Evolutionary conservation across 1,140 invertebrate genomes (phyloP).

Genomic region (Eupeodes corollae): DNA sequence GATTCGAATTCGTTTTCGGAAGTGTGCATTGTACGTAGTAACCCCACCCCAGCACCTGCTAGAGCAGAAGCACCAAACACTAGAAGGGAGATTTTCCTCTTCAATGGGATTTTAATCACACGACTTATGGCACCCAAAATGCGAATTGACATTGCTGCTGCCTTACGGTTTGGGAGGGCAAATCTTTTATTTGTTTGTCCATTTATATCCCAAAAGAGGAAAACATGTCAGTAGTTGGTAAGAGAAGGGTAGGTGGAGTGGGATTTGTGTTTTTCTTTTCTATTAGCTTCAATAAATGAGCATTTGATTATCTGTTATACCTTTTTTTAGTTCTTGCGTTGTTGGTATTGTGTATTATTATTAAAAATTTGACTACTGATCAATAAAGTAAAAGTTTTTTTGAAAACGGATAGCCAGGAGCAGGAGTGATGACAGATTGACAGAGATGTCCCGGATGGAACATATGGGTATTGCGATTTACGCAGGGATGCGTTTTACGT

Average conservation of each 20-base stretch:
- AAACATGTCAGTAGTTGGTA: constrained; percentile 25
- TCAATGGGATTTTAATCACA: constrained; percentile 38
- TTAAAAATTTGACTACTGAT: too few species aligned
- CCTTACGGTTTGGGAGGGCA: neutral
- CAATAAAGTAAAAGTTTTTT: too few species aligned
- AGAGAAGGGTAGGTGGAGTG: neutral
- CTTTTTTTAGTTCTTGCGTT: too few species aligned
- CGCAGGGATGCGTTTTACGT: too few species aligned
- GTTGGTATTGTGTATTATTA: too few species aligned
- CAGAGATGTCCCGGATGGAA: too few species aligned
- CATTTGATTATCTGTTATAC: constrained; percentile 18
- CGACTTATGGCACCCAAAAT: constrained; percentile 37
- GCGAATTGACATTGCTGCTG: constrained; percentile 28
- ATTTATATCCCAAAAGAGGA: constrained; percentile 9
- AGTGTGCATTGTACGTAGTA: neutral
- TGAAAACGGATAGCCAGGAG: too few species aligned
- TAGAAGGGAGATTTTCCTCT: constrained; percentile 22
- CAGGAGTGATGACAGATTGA: too few species aligned
- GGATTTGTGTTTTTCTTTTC: constrained; percentile 21
- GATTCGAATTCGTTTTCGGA: too few species aligned
- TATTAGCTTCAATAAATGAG: constrained; percentile 38
- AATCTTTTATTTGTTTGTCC: neutral
- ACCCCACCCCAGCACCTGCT: neutral
- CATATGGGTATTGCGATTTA: too few species aligned
- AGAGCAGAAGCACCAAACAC: neutral